phyloP scores from a whole-genome alignment of 1,140 invertebrate genomes.

The Diuraphis noxia region DNA sequence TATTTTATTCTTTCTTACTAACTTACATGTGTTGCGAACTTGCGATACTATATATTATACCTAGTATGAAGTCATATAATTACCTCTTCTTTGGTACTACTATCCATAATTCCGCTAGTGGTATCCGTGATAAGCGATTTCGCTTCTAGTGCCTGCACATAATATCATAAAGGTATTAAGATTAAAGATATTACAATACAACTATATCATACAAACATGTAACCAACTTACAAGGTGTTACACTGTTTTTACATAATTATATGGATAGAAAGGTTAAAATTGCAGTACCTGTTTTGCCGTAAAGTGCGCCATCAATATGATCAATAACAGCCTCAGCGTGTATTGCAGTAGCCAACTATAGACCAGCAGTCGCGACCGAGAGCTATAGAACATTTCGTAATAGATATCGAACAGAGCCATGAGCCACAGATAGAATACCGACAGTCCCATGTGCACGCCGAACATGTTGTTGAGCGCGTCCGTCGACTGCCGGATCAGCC shows the following conservation, averaged over 20 bases:
- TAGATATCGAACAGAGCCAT: neutral
- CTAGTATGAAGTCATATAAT: neutral
- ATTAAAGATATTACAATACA: neutral
- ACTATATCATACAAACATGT: no score
- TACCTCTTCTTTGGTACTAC: slow-evolving; percentile 55
- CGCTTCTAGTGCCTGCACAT: neutral
- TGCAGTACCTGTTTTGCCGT: neutral
- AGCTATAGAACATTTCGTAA: neutral
- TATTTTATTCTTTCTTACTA: neutral
- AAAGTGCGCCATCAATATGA: neutral
- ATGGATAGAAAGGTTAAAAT: no score
- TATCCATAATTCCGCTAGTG: slow-evolving; percentile 53
- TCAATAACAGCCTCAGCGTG: neutral
- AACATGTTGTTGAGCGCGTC: neutral
- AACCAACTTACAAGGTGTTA: no score
- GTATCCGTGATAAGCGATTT: neutral
- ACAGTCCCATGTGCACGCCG: slow-evolving; percentile 24
- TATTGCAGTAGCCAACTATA: slow-evolving; percentile 10
- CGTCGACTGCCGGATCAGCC: neutral
- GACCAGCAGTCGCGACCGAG: neutral
- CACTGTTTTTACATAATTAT: no score
- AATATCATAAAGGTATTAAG: neutral
- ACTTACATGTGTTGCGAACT: neutral
- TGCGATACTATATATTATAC: neutral
- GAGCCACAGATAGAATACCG: neutral